A percentile compares a stretch with the other conserved stretches of the same genome.
phyloP scores from a whole-genome alignment of 2,888 invertebrate genomes.

The Enoplolaimus lenunculus region DNA sequence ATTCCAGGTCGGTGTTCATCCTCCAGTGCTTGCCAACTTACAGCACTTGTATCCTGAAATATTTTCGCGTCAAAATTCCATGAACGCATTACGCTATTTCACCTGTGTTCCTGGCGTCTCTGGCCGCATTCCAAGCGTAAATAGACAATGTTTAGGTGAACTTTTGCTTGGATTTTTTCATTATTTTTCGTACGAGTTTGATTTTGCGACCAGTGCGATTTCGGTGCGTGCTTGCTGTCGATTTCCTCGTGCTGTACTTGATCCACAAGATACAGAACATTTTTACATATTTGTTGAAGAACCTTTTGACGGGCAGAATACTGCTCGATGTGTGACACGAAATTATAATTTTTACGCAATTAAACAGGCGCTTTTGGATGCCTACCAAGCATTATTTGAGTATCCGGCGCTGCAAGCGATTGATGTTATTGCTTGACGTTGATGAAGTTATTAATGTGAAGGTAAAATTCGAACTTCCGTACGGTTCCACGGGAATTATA shows the following conservation, averaged over 20 bases:
- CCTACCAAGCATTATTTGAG: too few relatives aligned
- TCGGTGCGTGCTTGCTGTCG: not conserved
- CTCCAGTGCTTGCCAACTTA: slow-evolving; percentile 5
- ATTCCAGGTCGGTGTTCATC: not conserved
- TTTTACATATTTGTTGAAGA: slow-evolving; percentile 7
- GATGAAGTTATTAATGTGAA: too few relatives aligned
- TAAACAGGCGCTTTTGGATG: not conserved
- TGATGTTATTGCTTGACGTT: too few relatives aligned
- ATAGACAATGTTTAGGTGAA: not conserved
- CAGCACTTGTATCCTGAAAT: not conserved
- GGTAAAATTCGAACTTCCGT: too few relatives aligned
- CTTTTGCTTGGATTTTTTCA: not conserved
- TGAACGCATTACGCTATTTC: not conserved
- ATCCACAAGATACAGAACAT: not conserved
- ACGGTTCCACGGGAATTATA: too few relatives aligned
- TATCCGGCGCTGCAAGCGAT: too few relatives aligned
- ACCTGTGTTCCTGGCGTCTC: not conserved
- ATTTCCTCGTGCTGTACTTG: not conserved
- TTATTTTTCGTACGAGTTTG: not conserved
- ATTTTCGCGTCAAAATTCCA: not conserved
- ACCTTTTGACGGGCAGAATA: slow-evolving; percentile 7
- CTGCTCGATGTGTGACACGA: slow-evolving; percentile 2
- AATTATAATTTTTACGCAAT: not conserved
- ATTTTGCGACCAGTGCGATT: not conserved
- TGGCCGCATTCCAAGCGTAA: not conserved